Conservation (phyloP, 2,888 invertebrate genomes). For the Agriopis marginaria region DNA sequence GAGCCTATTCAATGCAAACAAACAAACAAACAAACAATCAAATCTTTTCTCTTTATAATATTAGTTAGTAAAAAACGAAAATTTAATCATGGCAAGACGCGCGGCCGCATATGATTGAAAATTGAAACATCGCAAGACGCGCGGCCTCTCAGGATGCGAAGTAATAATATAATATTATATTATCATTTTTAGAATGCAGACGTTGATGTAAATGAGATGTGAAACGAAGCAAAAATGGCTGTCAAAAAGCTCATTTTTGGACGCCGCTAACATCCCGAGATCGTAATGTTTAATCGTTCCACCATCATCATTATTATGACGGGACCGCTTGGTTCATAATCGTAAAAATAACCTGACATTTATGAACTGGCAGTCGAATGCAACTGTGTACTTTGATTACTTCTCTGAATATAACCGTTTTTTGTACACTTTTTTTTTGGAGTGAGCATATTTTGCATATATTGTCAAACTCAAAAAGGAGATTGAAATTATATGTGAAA, state of each 20-base stretch:
- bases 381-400: background rate
- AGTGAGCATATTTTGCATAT: no score
- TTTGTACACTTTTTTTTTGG: background rate
- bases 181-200: background rate
- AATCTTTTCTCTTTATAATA: no score
- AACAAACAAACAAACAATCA: no score
- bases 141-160: background rate
- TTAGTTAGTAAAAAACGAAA: background rate
- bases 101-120: no score
- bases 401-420: background rate
- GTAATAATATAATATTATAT: background rate
- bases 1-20: no score
- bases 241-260: constrained; percentile 6
- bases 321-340: constrained; percentile 18
- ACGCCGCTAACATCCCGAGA: constrained; percentile 4
- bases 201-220: constrained; percentile 10
- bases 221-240: constrained; percentile 15
- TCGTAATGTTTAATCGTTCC: constrained; percentile 25
- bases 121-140: background rate
- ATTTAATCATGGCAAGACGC: background rate
- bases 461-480: no score
- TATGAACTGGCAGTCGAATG: constrained; percentile 7
- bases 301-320: constrained; percentile 22
- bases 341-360: constrained; percentile 22
- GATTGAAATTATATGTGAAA: no score